phyloP scores from a whole-genome alignment of 2,888 invertebrate species.

The Osedax fenrisi region DNA sequence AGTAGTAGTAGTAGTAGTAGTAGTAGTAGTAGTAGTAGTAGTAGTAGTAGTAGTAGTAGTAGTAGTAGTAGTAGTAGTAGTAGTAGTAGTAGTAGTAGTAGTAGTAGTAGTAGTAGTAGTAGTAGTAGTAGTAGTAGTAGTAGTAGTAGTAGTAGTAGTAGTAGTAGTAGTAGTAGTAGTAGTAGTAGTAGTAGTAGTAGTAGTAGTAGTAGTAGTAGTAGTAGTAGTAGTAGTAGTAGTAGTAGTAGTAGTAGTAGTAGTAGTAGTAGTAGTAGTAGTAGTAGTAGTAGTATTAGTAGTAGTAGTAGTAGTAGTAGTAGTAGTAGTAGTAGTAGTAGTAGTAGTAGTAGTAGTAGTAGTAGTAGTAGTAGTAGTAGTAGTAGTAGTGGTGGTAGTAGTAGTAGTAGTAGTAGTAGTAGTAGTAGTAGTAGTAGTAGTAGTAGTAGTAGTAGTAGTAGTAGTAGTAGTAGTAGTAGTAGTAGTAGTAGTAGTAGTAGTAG shows the following conservation, averaged over 20 bases:
- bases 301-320: no score
- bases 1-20: conserved; percentile 23
- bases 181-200: not conserved
- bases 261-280: not conserved
- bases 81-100: no score
- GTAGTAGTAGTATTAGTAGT: no score
- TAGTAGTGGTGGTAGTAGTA: not conserved
- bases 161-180: not conserved
- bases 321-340: not conserved
- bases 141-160: not conserved
- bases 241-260: not conserved
- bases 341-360: not conserved
- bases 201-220: not conserved
- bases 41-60: conserved; percentile 20
- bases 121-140: no score
- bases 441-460: conserved; percentile 18
- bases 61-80: conserved; percentile 18
- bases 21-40: conserved; percentile 24
- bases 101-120: no score
- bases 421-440: conserved; percentile 11
- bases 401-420: conserved; percentile 1
- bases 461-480: conserved; percentile 8
- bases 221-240: not conserved
- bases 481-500: conserved; percentile 9
- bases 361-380: conserved; percentile 8